Base-by-base conservation (phyloP, 2,113 vertebrate species). In the Anseranas semipalmata region DNA sequence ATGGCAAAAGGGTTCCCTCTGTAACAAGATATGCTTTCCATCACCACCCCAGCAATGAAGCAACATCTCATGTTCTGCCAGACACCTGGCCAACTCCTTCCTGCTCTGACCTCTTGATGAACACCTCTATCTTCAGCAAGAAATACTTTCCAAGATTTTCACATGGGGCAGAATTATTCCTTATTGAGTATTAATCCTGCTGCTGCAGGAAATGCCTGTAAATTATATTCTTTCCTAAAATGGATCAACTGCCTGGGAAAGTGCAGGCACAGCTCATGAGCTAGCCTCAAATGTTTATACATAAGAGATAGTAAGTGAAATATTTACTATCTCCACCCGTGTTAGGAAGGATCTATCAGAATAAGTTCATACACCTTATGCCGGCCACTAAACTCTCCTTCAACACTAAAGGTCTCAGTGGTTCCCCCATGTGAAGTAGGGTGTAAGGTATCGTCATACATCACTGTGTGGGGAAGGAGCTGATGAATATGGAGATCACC, bases 81-180 rank as follows among this genome's bases (percentile, higher is more conserved):
- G 92, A 95, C 88, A 97, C 90, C 93, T 96, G 96, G 90, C 48
- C 76, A 93, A n/a, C 50, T 90, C 67, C 83, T 92, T 93, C 65
- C 59, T 93, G 65, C 85, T 90, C 85, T 81, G 86, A 90, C 60
- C 85, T 37, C 76, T 67, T 72, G 83, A 92, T 71, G 83, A 90
- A 75, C 90, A 74, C 43, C 39, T 30, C 56, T 72, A 80, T 89
- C 76, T 92, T 89, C 79, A 87, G 16, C 13, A 10, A 94, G 79
- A 94, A 93, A 55, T 33, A 25, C 39, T 94, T 93, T 35, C 85
- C 3, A 5, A 87, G 65, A 43, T 74, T 93, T 95, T 90, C 93
- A 86, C 90, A 55, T 77, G 72, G 56, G 68, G 72, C 65, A 94
- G 63, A 67, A 43, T 50, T 91, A 86, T 81, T 91, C 76, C 63